phyloP scores from a whole-genome alignment of 2,888 invertebrate genomes.

The Cheilosia grossa region DNA sequence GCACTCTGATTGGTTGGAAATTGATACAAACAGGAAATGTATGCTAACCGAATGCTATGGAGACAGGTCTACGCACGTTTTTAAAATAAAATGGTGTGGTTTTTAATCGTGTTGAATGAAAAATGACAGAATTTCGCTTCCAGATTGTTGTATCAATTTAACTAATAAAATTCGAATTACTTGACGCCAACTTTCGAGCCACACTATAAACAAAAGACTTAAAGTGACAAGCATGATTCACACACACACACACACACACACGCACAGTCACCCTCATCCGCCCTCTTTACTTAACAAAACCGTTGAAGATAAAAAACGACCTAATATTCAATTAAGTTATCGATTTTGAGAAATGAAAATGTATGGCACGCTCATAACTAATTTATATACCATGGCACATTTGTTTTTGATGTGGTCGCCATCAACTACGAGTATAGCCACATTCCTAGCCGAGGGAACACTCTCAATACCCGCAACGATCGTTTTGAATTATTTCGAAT shows the following conservation, averaged over 20 bases:
- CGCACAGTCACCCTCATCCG: background rate
- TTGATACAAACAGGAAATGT: no score
- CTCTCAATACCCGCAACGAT: conserved; percentile 50
- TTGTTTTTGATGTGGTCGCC: conserved; percentile 2
- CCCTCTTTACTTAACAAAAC: conserved; percentile 1
- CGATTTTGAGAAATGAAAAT: conserved; percentile 68
- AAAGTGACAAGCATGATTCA: background rate
- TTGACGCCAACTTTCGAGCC: conserved; percentile 5
- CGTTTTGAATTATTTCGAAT: conserved; percentile 69
- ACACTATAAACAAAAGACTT: conserved; percentile 7
- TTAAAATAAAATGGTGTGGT: no score
- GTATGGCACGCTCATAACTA: conserved; percentile 68
- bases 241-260: background rate
- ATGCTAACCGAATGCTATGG: no score
- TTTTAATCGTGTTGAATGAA: no score
- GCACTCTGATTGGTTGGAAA: no score
- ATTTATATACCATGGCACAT: conserved; percentile 3
- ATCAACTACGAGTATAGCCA: background rate
- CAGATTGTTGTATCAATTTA: no score
- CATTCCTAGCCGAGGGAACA: conserved; percentile 6
- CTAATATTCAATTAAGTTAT: conserved; percentile 65
- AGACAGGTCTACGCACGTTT: no score
- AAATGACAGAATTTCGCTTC: no score
- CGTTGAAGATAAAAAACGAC: conserved; percentile 1
- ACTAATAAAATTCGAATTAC: no score